Evolutionary conservation across 2,797 vertebrate genomes (phyloP).

Genomic region (Gymnocypris eckloni): DNA sequence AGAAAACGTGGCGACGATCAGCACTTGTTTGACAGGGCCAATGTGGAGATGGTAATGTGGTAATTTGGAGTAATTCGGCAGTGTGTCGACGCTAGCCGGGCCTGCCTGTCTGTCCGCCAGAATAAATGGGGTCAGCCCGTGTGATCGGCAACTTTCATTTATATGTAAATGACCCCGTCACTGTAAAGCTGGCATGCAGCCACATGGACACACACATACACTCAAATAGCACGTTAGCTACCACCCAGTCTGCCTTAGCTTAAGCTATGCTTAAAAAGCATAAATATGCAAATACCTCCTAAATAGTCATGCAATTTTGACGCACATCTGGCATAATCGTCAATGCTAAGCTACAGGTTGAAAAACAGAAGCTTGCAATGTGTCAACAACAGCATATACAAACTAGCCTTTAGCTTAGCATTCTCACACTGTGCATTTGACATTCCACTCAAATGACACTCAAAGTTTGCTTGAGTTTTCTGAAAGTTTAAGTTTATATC

Average conservation of each 20-base stretch:
- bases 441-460: neutral
- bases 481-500: neutral
- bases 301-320: neutral
- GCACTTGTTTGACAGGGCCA: slow-evolving; percentile 80
- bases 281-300: slow-evolving; percentile 14
- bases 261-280: slow-evolving; percentile 26
- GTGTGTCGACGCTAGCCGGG: slow-evolving; percentile 79
- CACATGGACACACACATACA: slow-evolving; percentile 63
- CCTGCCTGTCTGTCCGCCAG: slow-evolving; percentile 81
- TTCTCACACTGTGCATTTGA: neutral
- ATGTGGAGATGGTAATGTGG: slow-evolving; percentile 85
- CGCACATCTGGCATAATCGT: neutral
- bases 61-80: slow-evolving; percentile 88
- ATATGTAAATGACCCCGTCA: slow-evolving; percentile 86
- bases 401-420: neutral
- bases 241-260: slow-evolving; percentile 34
- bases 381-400: neutral
- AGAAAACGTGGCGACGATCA: slow-evolving; percentile 72
- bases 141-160: slow-evolving; percentile 90
- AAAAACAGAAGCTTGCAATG: neutral
- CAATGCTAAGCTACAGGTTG: neutral
- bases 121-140: slow-evolving; percentile 87
- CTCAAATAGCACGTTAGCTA: slow-evolving; percentile 25
- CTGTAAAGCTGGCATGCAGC: slow-evolving; percentile 66
- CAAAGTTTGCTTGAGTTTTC: neutral